These are phyloP conservation scores for Polypterus senegalus DNA, from an alignment of 2,113 vertebrate species.

Conservation along the genomic window DNA sequence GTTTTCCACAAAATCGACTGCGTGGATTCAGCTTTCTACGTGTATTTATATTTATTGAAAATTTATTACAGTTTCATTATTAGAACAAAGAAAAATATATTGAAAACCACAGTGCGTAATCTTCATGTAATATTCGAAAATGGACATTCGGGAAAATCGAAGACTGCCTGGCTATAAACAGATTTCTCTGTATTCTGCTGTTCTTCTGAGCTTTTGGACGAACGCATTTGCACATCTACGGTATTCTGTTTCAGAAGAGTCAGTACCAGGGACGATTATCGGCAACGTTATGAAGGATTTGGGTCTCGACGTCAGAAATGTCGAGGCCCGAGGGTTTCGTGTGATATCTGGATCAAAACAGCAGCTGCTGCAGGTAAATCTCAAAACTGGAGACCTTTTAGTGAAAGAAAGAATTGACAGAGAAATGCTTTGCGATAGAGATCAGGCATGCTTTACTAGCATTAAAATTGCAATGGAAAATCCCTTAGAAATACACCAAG, in stretches of 20 bases:
- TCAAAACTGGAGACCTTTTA: slow-evolving; percentile 33
- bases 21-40: too few relatives aligned
- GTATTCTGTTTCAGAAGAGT: slow-evolving; percentile 40
- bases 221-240: slow-evolving; percentile 31
- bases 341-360: slow-evolving; percentile 30
- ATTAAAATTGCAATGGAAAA: slow-evolving; percentile 40
- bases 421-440: slow-evolving; percentile 35
- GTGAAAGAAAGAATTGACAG: slow-evolving; percentile 36
- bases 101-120: too few relatives aligned
- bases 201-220: slow-evolving; percentile 19
- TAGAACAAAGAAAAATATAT: too few relatives aligned
- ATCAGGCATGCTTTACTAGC: slow-evolving; percentile 30
- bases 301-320: slow-evolving; percentile 28
- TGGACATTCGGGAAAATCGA: too few relatives aligned
- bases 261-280: slow-evolving; percentile 32
- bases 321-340: slow-evolving; percentile 32
- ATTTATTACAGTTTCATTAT: too few relatives aligned
- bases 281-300: slow-evolving; percentile 48
- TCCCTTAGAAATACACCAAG: slow-evolving; percentile 41
- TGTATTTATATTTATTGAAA: too few relatives aligned
- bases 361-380: slow-evolving; percentile 35
- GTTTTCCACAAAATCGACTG: too few relatives aligned
- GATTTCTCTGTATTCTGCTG: slow-evolving; percentile 2
- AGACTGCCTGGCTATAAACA: too few relatives aligned
- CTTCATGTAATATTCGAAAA: too few relatives aligned